Conservation (phyloP, 2,888 invertebrate species). For the Cephus sareptanus region DNA sequence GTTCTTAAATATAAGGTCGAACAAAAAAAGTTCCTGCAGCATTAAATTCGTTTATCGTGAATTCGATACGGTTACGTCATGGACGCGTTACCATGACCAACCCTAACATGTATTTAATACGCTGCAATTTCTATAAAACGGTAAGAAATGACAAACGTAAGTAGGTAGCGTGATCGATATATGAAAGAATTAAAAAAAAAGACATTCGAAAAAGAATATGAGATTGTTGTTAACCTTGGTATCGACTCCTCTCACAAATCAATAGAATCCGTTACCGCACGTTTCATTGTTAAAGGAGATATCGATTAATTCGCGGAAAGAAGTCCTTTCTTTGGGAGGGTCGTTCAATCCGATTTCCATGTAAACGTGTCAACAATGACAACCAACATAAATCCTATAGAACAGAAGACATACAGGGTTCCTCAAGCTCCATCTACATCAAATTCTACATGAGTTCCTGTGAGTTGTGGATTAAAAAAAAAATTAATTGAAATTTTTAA, state of each 20-base stretch:
- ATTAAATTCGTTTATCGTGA: background rate
- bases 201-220: constrained; percentile 16
- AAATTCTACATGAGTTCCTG: background rate
- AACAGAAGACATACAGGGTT: background rate
- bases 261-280: background rate
- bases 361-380: background rate
- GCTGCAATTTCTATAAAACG: background rate
- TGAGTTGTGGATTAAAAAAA: background rate
- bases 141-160: background rate
- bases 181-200: constrained; percentile 25
- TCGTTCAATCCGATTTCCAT: background rate
- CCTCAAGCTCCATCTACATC: background rate
- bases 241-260: constrained; percentile 16
- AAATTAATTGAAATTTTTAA: background rate
- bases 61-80: background rate
- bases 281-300: background rate
- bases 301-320: background rate
- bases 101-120: background rate
- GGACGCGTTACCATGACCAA: background rate
- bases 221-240: constrained; percentile 49
- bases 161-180: background rate
- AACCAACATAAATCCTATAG: background rate
- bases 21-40: background rate
- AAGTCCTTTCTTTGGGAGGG: background rate
- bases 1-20: background rate